phyloP scores from a whole-genome alignment of 2,797 vertebrate species.

The Balearica regulorum region DNA sequence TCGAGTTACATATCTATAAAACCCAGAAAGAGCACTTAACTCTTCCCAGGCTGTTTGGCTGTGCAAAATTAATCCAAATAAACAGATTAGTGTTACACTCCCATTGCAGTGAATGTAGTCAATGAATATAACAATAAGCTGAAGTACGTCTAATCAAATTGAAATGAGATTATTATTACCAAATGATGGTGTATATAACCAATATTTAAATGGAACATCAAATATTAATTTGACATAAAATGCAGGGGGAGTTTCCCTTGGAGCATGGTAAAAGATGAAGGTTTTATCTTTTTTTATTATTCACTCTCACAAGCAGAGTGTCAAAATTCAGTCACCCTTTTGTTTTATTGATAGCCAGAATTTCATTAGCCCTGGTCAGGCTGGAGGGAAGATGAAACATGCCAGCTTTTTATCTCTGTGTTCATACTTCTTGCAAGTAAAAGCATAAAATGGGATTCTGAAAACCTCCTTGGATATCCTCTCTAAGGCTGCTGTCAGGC shows the following conservation, averaged over 20 bases:
- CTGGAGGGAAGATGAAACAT: conserved; percentile 30
- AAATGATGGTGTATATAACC: background rate
- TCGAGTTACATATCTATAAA: background rate
- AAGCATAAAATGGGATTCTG: conserved; percentile 39
- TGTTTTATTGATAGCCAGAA: conserved; percentile 20
- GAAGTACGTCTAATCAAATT: background rate
- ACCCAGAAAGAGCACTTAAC: background rate
- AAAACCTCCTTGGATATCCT: background rate
- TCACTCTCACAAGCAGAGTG: background rate
- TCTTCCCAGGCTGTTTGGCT: background rate
- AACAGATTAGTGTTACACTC: background rate
- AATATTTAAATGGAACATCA: background rate
- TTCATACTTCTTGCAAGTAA: conserved; percentile 1
- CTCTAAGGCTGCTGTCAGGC: background rate
- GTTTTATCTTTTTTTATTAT: conserved; percentile 25
- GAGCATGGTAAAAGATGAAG: background rate
- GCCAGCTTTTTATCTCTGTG: conserved; percentile 31
- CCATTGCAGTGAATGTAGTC: background rate
- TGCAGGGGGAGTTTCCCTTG: background rate
- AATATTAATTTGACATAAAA: conserved; percentile 25
- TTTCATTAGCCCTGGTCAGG: background rate
- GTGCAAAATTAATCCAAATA: background rate
- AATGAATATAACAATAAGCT: conserved; percentile 3
- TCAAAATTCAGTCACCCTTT: conserved; percentile 5
- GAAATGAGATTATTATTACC: background rate